Percentiles rank a stretch among this genome's conserved stretches.
Conservation (phyloP, 2,797 vertebrate species). For the Antrozous pallidus region DNA sequence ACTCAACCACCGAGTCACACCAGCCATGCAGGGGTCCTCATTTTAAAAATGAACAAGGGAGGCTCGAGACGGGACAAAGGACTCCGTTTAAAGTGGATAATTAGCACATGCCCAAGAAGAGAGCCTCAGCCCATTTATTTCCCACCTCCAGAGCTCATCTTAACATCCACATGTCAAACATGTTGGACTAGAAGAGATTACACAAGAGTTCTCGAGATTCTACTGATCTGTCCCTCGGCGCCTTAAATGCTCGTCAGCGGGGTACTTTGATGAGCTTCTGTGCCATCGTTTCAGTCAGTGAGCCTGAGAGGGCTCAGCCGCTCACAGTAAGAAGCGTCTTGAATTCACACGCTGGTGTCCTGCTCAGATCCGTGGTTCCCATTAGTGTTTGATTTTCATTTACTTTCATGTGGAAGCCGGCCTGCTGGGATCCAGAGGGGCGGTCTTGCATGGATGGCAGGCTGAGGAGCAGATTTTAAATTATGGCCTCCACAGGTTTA, state of each 20-base stretch:
- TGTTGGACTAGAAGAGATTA: background rate
- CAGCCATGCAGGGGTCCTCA: background rate
- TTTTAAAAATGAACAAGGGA: slow-evolving; percentile 8
- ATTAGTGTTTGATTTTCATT: background rate
- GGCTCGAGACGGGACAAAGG: background rate
- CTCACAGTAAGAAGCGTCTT: background rate
- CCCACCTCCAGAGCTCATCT: background rate
- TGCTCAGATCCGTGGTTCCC: background rate
- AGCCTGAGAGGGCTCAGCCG: background rate
- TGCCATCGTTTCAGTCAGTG: background rate
- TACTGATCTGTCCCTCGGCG: background rate
- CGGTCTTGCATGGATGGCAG: background rate
- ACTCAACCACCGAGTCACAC: too few species aligned
- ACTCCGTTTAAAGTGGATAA: background rate
- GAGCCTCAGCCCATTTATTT: background rate
- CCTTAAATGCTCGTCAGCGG: background rate
- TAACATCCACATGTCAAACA: background rate
- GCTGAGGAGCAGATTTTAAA: background rate
- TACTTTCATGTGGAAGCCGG: background rate
- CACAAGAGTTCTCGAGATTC: background rate
- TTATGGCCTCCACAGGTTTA: background rate
- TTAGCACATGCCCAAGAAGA: background rate
- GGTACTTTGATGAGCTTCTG: background rate
- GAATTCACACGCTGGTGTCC: background rate
- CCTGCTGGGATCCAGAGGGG: background rate